Conservation (phyloP, 53 echinoderm and acorn worm genomes). For the Paracentrotus lividus region DNA sequence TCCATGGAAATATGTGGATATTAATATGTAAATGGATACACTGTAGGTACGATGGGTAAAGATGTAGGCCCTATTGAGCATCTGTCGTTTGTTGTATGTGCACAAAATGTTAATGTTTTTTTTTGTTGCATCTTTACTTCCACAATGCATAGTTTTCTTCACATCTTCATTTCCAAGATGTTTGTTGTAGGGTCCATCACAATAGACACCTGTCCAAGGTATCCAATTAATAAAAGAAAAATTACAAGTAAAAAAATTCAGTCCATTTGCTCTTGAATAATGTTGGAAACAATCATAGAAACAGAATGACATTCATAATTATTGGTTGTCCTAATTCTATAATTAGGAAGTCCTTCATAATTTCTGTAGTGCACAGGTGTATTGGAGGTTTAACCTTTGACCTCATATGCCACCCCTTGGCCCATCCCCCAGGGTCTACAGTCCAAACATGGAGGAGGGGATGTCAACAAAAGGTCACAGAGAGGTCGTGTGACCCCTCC, state of each 20-base stretch:
- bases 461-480: constrained; percentile 21
- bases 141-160: no score
- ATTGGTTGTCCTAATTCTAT: no score
- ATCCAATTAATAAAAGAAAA: no score
- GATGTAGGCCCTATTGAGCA: constrained; percentile 29
- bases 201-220: no score
- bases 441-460: constrained; percentile 46
- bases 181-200: no score
- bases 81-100: not conserved
- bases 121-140: not conserved
- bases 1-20: not conserved
- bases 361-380: not conserved
- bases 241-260: no score
- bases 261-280: no score
- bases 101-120: not conserved
- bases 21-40: constrained; percentile 26
- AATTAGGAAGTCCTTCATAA: no score
- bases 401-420: constrained; percentile 5
- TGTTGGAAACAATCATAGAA: no score
- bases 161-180: not conserved
- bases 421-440: constrained; percentile 52
- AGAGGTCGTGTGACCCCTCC: constrained; percentile 27
- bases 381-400: constrained; percentile 3
- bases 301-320: no score
- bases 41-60: not conserved